Base-by-base conservation (phyloP, 2,888 invertebrate species). In the Microplitis deprimator region DNA sequence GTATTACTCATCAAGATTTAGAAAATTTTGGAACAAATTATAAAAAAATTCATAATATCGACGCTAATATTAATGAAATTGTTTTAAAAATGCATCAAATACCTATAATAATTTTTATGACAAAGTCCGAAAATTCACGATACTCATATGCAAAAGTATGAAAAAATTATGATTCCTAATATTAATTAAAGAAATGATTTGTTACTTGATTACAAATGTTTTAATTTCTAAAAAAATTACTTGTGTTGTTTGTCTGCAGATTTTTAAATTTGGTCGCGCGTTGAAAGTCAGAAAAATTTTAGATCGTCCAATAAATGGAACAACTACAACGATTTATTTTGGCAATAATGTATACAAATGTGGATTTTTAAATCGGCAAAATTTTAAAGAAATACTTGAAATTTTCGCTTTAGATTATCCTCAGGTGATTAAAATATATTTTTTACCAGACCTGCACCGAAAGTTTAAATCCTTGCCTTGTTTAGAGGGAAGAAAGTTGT, bases 271-370 rank as follows among this genome's bases (percentile, higher is more conserved):
- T 16, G 64, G 79, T 60, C 79, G 86, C 81, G 85, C 83, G 60
- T 85, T 89, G 70, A 83, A 83, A n/a, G 80, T 85, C 5, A 82
- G 85, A 50, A 85, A 88, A 73, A 81, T 85, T 8, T 79, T 79
- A 6, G 81, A 83, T 29, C 91, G 95, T 81, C 93, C 94, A 6
- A 92, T 93, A 64, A 90, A 89, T 80, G 96, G 96, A 74, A 95
- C 95, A 0, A 95, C 95, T 8, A 92, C 96, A 8, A 93, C 93
- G 71, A 91, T 95, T 65, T 91, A 92, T 83, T 93, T 93, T 70
- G 93, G 95, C 91, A 94, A 81, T 90, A 92, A 84, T 93, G 8
- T 2, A 38, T 68, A n/a, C 5, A 8, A 5, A 17, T 3, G 4
- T 7, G 5, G 5, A 7, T 91, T 16, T 87, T 92, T 78, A 93